Percentiles rank a stretch among this genome's conserved stretches.
phyloP scores from a whole-genome alignment of 2,888 invertebrate genomes.

The Ganaspis brasiliensis region DNA sequence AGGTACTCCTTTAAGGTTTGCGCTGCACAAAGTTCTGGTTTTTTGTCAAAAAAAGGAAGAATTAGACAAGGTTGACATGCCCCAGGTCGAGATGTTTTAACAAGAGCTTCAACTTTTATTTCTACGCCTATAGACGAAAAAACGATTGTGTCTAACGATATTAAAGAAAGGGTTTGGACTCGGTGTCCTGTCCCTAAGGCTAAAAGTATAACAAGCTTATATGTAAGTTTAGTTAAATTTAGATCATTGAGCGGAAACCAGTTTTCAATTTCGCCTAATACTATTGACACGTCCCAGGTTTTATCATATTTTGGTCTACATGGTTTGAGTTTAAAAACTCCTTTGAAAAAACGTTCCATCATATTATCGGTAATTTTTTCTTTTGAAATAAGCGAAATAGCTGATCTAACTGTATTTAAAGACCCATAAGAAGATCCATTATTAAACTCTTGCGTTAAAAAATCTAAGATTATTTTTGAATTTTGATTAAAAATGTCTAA shows the following conservation, averaged over 20 bases:
- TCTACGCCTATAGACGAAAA: not conserved
- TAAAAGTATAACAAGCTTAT: not conserved
- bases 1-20: not conserved
- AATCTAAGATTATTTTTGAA: not conserved
- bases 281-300: constrained; percentile 65
- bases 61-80: constrained; percentile 43
- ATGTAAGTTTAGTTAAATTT: not conserved
- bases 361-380: constrained; percentile 42
- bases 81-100: constrained; percentile 54
- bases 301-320: constrained; percentile 60
- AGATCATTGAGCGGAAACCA: constrained; percentile 7
- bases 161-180: not conserved
- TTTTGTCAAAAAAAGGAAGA: constrained; percentile 52
- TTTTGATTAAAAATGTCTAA: not conserved
- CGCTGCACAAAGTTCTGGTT: not conserved
- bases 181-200: not conserved
- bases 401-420: constrained; percentile 49
- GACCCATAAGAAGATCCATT: constrained; percentile 48
- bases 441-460: constrained; percentile 12
- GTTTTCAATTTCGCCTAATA: not conserved
- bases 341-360: constrained; percentile 56
- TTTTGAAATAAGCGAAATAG: constrained; percentile 47
- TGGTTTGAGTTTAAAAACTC: constrained; percentile 46
- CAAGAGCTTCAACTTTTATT: constrained; percentile 48
- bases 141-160: not conserved